Base-by-base conservation (phyloP, 2,888 invertebrate species). In the Eupithecia inturbata region DNA sequence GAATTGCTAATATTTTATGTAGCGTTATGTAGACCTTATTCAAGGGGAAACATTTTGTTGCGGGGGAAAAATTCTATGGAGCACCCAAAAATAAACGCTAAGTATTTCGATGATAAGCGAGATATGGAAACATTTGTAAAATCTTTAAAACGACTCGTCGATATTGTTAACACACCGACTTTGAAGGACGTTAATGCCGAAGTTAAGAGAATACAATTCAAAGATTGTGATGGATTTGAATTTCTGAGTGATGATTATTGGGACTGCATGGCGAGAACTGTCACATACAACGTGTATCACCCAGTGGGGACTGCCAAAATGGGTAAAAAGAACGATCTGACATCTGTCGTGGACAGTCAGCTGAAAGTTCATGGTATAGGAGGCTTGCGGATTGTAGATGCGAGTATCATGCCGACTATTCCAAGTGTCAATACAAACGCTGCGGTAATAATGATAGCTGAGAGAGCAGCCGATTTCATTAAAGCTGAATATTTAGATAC, bases 401-500 rank as follows among this genome's bases (percentile, higher is more conserved):
- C 94, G 3, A 94, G 94, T 78, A 77, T 93, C 10, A 93, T 94
- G 92, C 93, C 94, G 0, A 92, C 91, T 0, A 92, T 93, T 78
- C 87, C 93, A 0, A 93, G 94, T 82, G 90, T 91, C 0, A 93
- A 94, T 77, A 89, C 89, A 1, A 93, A 93, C 74, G 92, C 93
- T 62, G 88, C 94, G 6, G 88, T 88, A 1, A 93, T 94, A 88
- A 93, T 94, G 93, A 90, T 94, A 68, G 93, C 93, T 1, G 94
- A 94, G 80, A 83, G 90, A 78, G 94, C 90, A 16, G 89, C 93
- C 16, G 93, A 92, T 78, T 91, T 94, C 67, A 92, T 94, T 28
- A 93, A 92, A 80, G 84, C 83, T 19, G 90, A 91, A 66, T 83
- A 91, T 81, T 62, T 71, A 1, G 31, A 71, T 70, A 62, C 75